Evolutionary conservation across 2,113 vertebrate genomes (phyloP), one percentile per base, ranked within the genome.

Genomic region (Puma concolor): DNA sequence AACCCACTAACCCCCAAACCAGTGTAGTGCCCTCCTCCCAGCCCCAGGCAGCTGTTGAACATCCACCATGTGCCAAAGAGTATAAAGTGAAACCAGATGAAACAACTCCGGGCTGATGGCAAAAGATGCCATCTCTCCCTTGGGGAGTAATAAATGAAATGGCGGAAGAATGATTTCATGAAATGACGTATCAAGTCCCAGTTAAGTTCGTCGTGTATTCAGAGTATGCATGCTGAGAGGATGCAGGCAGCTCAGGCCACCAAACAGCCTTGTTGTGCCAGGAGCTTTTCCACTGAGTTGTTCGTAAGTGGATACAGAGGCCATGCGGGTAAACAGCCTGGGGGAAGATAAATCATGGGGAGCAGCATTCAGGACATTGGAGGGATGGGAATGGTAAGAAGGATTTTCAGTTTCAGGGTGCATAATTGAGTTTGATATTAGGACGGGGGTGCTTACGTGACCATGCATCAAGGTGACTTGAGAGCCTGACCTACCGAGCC

Each of bases 141-240:
- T 80, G 48, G n/a, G 41, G 48, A 94, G 52, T 33, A 71, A 90
- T 67, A 72, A 91, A 33, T 93, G 88, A 96, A 93, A 93, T 50
- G 66, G 66, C 84, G 77, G 52, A 92, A 88, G 84, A 93, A 63
- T 67, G 44, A 66, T 67, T 86, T 91, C 82, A 50, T 50, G n/a
- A 36, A 48, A 44, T 36, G 27, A 63, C 50, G 36, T 48, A 72
- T 66, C 81, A 80, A 79, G 71, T 63, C 76, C 87, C 94, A 88
- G 2, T 88, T 88, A 91, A 86, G 83, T 63, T 81, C n/a, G 52
- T 66, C 0, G 0, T 71, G 2, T 67, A 57, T 29, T 94, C 33
- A 63, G 41, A 19, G 33, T 66, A 64, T 29, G 38, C 41, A 11
- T 88, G 27, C 71, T 67, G 17, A 77, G 71, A 60, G 64, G 33